phyloP scores from a whole-genome alignment of 1,140 invertebrate species.

The Battus philenor region DNA sequence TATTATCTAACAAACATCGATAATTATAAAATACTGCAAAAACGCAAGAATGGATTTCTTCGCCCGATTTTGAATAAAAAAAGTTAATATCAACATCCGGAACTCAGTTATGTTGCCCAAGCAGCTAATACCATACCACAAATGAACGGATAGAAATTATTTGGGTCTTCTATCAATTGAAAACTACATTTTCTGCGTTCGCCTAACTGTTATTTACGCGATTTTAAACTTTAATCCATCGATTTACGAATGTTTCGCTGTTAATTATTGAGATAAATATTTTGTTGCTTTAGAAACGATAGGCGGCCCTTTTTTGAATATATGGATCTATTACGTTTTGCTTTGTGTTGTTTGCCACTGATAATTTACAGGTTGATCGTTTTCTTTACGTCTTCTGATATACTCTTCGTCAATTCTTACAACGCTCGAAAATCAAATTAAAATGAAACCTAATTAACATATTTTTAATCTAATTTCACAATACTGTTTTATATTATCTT shows the following conservation, averaged over 20 bases:
- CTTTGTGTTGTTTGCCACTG: constrained; percentile 44
- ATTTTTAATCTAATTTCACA: too few relatives aligned
- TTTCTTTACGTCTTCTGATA: too few relatives aligned
- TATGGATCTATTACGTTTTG: constrained; percentile 68
- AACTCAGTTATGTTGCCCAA: too few relatives aligned
- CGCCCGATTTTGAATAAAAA: too few relatives aligned
- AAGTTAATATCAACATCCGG: too few relatives aligned
- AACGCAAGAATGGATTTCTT: too few relatives aligned
- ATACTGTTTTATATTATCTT: too few relatives aligned
- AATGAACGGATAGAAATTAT: constrained; percentile 32
- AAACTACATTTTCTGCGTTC: constrained; percentile 10
- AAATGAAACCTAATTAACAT: not conserved
- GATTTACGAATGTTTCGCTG: constrained; percentile 25
- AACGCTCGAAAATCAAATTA: not conserved
- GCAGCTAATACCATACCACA: constrained; percentile 19
- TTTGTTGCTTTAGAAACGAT: constrained; percentile 31
- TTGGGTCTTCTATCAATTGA: constrained; percentile 18
- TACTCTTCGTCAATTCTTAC: constrained; percentile 2
- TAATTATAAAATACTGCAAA: too few relatives aligned
- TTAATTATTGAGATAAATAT: constrained; percentile 23
- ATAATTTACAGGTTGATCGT: constrained; percentile 32
- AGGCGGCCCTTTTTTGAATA: constrained; percentile 53
- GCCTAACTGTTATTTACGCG: constrained; percentile 15
- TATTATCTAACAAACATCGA: too few relatives aligned
- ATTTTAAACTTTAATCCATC: constrained; percentile 33